A percentile compares a stretch with the other conserved stretches of the same genome.
These are phyloP conservation scores for Prunella strophiata DNA, from an alignment of 2,797 vertebrate species.

Conservation along the genomic window DNA sequence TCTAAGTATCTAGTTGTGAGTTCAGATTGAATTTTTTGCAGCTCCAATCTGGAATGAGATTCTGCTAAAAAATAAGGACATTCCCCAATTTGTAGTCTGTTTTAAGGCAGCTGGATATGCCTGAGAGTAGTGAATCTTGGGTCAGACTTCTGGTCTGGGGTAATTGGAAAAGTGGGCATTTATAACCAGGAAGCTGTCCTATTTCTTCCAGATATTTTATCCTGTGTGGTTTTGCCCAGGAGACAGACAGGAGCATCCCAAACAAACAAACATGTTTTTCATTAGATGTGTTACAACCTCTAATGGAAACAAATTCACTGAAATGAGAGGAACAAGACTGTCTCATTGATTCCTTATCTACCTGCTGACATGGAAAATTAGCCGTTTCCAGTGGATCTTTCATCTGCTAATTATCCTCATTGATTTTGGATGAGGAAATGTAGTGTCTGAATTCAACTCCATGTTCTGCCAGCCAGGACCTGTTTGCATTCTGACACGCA, in stretches of 20 bases:
- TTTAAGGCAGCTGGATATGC: neutral
- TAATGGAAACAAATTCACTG: conserved; percentile 19
- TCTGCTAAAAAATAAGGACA: neutral
- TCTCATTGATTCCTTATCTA: conserved; percentile 56
- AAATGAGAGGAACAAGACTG: conserved; percentile 18
- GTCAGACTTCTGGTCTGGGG: neutral
- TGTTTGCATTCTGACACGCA: neutral
- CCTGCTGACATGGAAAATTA: conserved; percentile 50
- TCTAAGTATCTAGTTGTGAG: neutral
- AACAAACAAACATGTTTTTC: neutral
- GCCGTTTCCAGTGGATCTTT: conserved; percentile 18
- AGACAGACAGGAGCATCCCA: neutral
- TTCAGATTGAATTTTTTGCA: neutral
- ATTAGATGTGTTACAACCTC: neutral
- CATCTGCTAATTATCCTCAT: conserved; percentile 58
- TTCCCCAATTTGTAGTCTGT: neutral
- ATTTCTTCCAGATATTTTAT: neutral
- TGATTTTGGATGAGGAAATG: conserved; percentile 51
- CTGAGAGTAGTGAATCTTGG: neutral
- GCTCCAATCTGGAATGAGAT: neutral
- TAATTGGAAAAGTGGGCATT: neutral
- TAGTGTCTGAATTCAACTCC: neutral
- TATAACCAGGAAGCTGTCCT: neutral
- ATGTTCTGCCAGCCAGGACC: neutral
- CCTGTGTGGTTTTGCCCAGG: neutral